Evolutionary conservation across 1,140 invertebrate genomes (phyloP).

Genomic region (Ectropis grisescens): DNA sequence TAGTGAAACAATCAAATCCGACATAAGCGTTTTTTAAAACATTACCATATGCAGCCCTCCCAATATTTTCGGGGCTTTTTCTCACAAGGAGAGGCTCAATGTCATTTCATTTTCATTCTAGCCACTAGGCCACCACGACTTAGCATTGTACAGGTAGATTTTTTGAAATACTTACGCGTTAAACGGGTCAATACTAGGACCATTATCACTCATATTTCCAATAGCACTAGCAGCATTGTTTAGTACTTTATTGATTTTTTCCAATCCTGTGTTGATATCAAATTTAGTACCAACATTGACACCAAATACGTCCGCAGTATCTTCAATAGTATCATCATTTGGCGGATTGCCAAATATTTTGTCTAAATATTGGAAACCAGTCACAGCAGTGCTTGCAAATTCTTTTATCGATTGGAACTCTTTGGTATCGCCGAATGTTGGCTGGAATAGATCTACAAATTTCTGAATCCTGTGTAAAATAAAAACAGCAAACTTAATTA

Average conservation of each 20-base stretch:
- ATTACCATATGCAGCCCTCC: too few relatives aligned
- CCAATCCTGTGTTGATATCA: slow-evolving; percentile 8
- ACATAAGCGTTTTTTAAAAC: too few relatives aligned
- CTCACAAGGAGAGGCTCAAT: too few relatives aligned
- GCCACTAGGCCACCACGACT: too few relatives aligned
- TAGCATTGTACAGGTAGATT: too few relatives aligned
- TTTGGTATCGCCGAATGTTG: slow-evolving; percentile 47
- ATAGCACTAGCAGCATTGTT: slow-evolving; percentile 24
- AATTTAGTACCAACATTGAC: slow-evolving; percentile 1
- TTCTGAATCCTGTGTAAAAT: slow-evolving; percentile 47
- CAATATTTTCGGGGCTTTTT: too few relatives aligned
- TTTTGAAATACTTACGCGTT: slow-evolving; percentile 41
- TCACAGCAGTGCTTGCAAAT: slow-evolving; percentile 23
- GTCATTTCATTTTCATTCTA: too few relatives aligned
- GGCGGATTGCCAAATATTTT: slow-evolving; percentile 25
- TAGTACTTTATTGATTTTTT: slow-evolving; percentile 25
- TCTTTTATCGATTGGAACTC: slow-evolving; percentile 36
- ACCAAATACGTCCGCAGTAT: slow-evolving; percentile 5
- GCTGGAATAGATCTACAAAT: slow-evolving; percentile 42
- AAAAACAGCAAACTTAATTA: neutral
- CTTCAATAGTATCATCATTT: slow-evolving; percentile 4
- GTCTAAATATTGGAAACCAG: slow-evolving; percentile 32
- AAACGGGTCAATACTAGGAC: slow-evolving; percentile 26
- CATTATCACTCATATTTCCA: slow-evolving; percentile 17
- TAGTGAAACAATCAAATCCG: too few relatives aligned